Evolutionary conservation across 2,797 vertebrate genomes (phyloP).

Genomic region (Lepus oiostolus): DNA sequence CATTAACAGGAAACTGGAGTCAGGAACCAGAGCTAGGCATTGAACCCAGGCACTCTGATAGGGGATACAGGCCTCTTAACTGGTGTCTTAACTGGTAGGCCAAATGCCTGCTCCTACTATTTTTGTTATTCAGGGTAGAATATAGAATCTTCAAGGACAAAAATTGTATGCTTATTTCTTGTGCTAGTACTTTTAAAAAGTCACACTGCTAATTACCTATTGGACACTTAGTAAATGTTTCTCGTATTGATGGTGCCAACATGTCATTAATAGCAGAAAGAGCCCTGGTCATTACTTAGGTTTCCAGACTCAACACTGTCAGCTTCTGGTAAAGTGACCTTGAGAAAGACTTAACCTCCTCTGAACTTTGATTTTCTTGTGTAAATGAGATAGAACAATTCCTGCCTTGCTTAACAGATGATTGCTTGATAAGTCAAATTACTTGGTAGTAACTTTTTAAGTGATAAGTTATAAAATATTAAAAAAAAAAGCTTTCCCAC

Average conservation of each 20-base stretch:
- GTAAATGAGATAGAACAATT: slow-evolving; percentile 18
- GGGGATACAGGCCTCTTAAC: too few relatives aligned
- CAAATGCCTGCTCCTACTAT: too few relatives aligned
- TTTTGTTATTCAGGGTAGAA: neutral
- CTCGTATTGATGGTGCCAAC: neutral
- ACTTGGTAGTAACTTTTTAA: slow-evolving; percentile 5
- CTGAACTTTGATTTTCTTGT: slow-evolving; percentile 33
- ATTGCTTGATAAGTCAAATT: slow-evolving; percentile 29
- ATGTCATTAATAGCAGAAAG: neutral
- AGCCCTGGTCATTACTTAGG: neutral
- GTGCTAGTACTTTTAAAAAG: neutral
- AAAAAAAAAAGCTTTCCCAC: neutral
- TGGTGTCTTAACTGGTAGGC: too few relatives aligned
- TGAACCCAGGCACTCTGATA: too few relatives aligned
- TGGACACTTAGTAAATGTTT: neutral
- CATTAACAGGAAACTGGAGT: too few relatives aligned
- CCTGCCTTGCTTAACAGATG: neutral
- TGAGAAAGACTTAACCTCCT: neutral
- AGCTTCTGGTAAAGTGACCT: neutral
- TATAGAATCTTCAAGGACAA: neutral
- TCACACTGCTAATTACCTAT: neutral
- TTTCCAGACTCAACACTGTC: neutral
- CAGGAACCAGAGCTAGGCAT: too few relatives aligned
- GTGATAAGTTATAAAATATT: slow-evolving; percentile 52
- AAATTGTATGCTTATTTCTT: neutral